Evolutionary conservation across 2,888 invertebrate species (phyloP), one percentile per base, ranked within the genome.

Genomic region (Autographa pulchrina): DNA sequence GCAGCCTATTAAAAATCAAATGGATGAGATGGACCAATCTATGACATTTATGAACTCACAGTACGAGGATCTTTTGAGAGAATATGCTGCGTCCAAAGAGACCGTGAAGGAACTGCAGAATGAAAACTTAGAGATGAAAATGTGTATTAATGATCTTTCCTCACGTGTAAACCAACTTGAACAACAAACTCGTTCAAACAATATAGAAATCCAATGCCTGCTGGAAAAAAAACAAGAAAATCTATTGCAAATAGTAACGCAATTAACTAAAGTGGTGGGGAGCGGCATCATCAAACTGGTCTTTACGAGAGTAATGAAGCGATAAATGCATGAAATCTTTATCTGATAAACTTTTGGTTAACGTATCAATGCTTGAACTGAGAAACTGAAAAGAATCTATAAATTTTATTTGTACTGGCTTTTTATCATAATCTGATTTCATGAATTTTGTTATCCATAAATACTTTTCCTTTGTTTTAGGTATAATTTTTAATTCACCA

Each of bases 191-290:
- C 61, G 61, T 7, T 35, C 62, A 4, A 67, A 61, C n/a, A 67
- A 67, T 20, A 13, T 67, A 9, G 67, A 68, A 32, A 58, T 68
- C 31, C 68, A 68, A 43, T 62, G 59, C 16, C 54, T 68, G 0
- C 62, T 62, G 0, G 67, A 68, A 56, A 54, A 68, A 14, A 68
- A 62, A 31, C 52, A 48, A 13, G 61, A 62, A 20, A 65, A 65
- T 41, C 18, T 65, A 25, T 25, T 61, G 11, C 2, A 61, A 5
- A 61, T 61, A 14, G 61, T 61, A 18, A 7, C 41, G 0, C 20
- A 41, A 41, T 5, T 61, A 2, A 41, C 61, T 20, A 41, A 61
- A 61, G 61, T 61, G n/a, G 41, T 13, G 11, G 41, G 2, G 11
- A 18, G 18, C 20, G 61, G 8, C 20, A 16, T 62, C 13, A 32